Conservation (phyloP, 1,140 invertebrate species). For the Zaprionus tsacasi region DNA sequence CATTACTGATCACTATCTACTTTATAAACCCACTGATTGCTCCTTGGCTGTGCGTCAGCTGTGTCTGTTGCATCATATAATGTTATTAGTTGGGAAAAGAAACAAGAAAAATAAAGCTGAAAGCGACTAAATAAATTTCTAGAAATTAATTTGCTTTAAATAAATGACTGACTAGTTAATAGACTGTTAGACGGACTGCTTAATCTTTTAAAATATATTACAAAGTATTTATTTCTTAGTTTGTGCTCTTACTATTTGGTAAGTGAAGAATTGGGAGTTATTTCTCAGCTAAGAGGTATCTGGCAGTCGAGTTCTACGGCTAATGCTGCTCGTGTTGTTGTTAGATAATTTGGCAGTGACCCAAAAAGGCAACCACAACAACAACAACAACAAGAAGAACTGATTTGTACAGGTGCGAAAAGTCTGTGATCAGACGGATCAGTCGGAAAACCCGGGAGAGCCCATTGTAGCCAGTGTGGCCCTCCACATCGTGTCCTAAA, state of each 20-base stretch:
- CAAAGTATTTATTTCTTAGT: not conserved
- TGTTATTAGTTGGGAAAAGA: conserved; percentile 54
- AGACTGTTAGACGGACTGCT: too few relatives aligned
- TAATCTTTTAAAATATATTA: not conserved
- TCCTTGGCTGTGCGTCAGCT: conserved; percentile 43
- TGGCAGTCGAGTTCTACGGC: not conserved
- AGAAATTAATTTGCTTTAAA: conserved; percentile 18
- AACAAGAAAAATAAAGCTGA: conserved; percentile 51
- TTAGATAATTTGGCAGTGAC: conserved; percentile 72
- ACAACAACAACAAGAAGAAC: conserved; percentile 57
- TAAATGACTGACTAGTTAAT: not conserved
- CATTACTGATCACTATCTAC: conserved; percentile 24
- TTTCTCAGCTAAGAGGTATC: not conserved
- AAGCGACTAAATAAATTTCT: conserved; percentile 56
- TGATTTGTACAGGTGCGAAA: conserved; percentile 77
- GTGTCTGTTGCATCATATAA: conserved; percentile 38
- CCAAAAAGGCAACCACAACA: conserved; percentile 58
- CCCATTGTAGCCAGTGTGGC: conserved; percentile 24
- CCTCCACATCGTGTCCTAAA: conserved; percentile 6
- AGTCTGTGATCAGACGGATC: conserved; percentile 63
- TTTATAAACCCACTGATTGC: conserved; percentile 14
- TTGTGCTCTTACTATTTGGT: not conserved
- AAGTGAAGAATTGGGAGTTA: not conserved
- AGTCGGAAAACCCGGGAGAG: conserved; percentile 23
- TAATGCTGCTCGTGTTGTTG: conserved; percentile 29